Conservation (phyloP, 2,888 invertebrate species). For the Dichetophora obliterata region DNA sequence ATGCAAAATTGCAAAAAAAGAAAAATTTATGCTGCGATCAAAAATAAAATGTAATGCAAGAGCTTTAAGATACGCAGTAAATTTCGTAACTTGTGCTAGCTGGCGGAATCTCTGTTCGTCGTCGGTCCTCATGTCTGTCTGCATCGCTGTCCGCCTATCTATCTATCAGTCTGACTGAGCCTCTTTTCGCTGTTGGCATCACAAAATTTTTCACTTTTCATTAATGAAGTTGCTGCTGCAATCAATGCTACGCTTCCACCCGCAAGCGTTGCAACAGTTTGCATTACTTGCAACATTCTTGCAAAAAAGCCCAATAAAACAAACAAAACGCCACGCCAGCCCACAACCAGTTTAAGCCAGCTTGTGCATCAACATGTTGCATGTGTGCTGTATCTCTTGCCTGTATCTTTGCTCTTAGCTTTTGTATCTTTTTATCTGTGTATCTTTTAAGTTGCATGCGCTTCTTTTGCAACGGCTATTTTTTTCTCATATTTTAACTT, state of each 20-base stretch:
- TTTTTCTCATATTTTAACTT: not conserved
- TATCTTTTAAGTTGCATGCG: not conserved
- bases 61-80: too few species aligned
- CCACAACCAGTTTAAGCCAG: conserved; percentile 1
- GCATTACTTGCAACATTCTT: not conserved
- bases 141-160: not conserved
- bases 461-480: not conserved
- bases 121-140: too few species aligned
- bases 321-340: too few species aligned
- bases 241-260: not conserved
- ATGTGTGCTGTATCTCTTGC: not conserved
- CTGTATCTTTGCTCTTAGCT: not conserved
- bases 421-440: not conserved
- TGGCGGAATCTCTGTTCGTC: too few species aligned
- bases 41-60: too few species aligned
- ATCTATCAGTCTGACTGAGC: not conserved
- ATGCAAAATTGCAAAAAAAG: not conserved
- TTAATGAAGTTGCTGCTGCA: conserved; percentile 4
- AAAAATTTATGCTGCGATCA: too few species aligned
- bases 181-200: not conserved
- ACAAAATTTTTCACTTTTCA: conserved; percentile 6
- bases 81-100: too few species aligned
- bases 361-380: not conserved
- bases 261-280: not conserved
- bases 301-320: not conserved